phyloP scores from a whole-genome alignment of 1,140 invertebrate genomes.

The Leptinotarsa defecta region DNA sequence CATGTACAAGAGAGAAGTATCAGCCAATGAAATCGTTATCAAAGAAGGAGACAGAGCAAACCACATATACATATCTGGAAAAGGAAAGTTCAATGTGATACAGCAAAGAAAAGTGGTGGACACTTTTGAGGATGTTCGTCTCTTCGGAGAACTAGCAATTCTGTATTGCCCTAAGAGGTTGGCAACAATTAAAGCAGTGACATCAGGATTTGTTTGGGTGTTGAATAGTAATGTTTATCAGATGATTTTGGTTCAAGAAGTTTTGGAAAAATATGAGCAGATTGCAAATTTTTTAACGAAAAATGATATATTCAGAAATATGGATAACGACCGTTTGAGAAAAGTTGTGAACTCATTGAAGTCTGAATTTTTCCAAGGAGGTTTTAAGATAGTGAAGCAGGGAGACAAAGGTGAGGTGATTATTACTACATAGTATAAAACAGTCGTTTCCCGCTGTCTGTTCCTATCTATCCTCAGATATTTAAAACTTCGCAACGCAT shows the following conservation, averaged over 20 bases:
- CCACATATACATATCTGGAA: conserved; percentile 38
- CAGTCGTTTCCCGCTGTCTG: no score
- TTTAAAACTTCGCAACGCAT: no score
- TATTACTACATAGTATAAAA: no score
- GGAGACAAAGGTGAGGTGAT: conserved; percentile 56
- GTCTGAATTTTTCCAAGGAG: conserved; percentile 82
- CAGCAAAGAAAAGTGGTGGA: conserved; percentile 10
- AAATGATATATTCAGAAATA: conserved; percentile 80
- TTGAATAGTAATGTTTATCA: conserved; percentile 84
- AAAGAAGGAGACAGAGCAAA: conserved; percentile 39
- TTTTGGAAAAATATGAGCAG: conserved; percentile 77
- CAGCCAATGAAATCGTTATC: conserved; percentile 38
- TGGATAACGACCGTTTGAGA: conserved; percentile 76
- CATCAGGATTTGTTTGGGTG: conserved; percentile 75
- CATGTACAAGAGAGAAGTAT: conserved; percentile 35
- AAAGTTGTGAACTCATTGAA: conserved; percentile 90
- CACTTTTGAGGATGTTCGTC: conserved; percentile 12
- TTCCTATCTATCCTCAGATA: no score
- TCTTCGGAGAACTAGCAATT: conserved; percentile 40
- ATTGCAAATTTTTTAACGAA: conserved; percentile 81
- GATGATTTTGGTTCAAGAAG: conserved; percentile 84
- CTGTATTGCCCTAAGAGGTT: conserved; percentile 38
- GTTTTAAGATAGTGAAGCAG: conserved; percentile 84
- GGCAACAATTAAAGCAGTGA: conserved; percentile 32
- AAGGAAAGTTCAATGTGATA: conserved; percentile 29